A percentile compares a stretch with the other conserved stretches of the same genome.
phyloP scores from a whole-genome alignment of 2,888 invertebrate genomes.

The Linyphia triangularis region DNA sequence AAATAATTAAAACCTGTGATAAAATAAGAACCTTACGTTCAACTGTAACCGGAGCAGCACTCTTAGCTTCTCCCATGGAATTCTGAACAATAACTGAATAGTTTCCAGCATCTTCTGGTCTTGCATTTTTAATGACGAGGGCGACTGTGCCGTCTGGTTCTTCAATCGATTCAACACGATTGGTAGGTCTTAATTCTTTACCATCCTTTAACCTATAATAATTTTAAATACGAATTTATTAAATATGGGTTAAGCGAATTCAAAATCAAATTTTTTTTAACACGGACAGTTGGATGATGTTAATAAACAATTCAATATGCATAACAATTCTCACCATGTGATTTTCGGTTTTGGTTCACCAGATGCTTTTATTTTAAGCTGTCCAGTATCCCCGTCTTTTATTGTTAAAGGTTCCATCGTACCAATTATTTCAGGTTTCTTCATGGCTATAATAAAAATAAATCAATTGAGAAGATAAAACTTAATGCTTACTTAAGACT shows the following conservation, averaged over 20 bases:
- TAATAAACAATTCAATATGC: background rate
- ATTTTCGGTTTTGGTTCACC: conserved; percentile 92
- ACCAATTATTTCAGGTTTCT: conserved; percentile 70
- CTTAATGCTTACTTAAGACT: too few relatives aligned
- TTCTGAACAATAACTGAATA: conserved; percentile 89
- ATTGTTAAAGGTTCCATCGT: conserved; percentile 81
- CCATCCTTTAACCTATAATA: conserved; percentile 80
- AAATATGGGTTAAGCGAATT: background rate
- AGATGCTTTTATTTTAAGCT: conserved; percentile 87
- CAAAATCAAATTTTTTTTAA: background rate
- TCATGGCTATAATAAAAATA: conserved; percentile 62
- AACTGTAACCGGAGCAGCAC: conserved; percentile 75
- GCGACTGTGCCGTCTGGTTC: conserved; percentile 86
- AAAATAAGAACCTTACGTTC: conserved; percentile 73
- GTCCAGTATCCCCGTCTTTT: conserved; percentile 87
- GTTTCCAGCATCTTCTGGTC: conserved; percentile 87
- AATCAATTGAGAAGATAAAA: too few relatives aligned
- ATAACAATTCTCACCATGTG: conserved; percentile 82
- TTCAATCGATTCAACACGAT: conserved; percentile 81
- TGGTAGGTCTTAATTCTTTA: conserved; percentile 78
- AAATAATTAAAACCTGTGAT: too few relatives aligned
- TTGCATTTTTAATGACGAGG: conserved; percentile 83
- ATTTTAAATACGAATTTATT: background rate
- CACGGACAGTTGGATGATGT: background rate
- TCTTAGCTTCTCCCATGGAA: conserved; percentile 84